Evolutionary conservation across 1,140 invertebrate genomes (phyloP).

Genomic region (Musca vetustissima): DNA sequence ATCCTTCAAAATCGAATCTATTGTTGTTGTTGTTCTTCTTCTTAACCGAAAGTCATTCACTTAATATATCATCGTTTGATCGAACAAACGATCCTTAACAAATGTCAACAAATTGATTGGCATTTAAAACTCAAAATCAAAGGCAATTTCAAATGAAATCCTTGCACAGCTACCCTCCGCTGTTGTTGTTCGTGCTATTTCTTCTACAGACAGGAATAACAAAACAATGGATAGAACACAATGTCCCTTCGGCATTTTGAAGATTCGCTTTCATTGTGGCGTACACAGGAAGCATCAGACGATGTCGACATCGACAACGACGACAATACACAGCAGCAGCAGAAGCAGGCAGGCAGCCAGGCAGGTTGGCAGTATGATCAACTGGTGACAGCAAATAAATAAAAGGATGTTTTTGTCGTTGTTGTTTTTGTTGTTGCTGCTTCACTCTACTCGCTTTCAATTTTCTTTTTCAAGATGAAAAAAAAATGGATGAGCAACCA

Average conservation of each 20-base stretch:
- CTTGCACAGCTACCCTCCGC: no score
- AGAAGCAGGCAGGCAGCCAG: no score
- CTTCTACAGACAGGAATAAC: background rate
- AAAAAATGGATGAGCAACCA: background rate
- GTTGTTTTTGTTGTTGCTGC: background rate
- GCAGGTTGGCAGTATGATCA: background rate
- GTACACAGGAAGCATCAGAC: conserved; percentile 16
- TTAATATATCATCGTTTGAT: background rate
- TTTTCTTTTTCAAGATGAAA: background rate
- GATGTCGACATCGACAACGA: no score
- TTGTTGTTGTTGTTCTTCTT: no score
- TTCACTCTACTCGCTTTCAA: background rate
- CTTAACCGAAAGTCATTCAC: no score
- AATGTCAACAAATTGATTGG: conserved; percentile 23
- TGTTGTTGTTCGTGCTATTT: no score
- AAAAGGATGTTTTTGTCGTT: conserved; percentile 15
- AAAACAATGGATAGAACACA: background rate
- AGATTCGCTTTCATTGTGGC: background rate
- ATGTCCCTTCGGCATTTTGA: background rate
- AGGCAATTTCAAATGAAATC: background rate
- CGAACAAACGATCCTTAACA: background rate
- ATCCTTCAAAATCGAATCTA: no score
- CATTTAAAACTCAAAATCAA: conserved; percentile 16
- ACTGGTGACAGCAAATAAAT: conserved; percentile 23
- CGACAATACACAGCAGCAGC: background rate